A percentile compares a stretch with the other conserved stretches of the same genome.
Conservation (phyloP, 2,888 invertebrate genomes). For the Adelognathus sp. region DNA sequence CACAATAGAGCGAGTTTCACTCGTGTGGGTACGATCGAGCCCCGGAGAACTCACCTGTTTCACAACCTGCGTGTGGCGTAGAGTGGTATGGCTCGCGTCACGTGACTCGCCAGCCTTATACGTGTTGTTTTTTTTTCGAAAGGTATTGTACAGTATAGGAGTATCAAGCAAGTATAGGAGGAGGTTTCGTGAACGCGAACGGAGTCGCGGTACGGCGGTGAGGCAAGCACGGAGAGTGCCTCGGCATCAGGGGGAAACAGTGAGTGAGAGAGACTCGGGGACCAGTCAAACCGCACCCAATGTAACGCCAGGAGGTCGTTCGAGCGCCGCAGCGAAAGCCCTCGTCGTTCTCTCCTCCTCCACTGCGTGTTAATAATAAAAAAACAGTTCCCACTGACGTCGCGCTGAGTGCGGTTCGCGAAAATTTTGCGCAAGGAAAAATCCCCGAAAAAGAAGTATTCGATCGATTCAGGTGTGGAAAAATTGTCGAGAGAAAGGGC, state of each 20-base stretch:
- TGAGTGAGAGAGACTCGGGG: conserved; percentile 46
- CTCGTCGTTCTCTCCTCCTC: not conserved
- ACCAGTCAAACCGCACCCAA: conserved; percentile 78
- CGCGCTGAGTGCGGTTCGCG: not conserved
- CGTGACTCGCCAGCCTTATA: conserved; percentile 74
- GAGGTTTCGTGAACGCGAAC: too few species aligned
- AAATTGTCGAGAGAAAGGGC: not conserved
- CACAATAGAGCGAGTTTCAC: not conserved
- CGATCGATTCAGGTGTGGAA: not conserved
- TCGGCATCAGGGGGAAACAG: conserved; percentile 51
- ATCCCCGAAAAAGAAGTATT: not conserved
- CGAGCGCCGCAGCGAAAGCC: conserved; percentile 58
- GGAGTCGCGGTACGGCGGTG: not conserved
- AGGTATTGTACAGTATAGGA: conserved; percentile 55
- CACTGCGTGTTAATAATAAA: too few species aligned
- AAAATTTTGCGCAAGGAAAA: not conserved
- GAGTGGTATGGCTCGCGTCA: conserved; percentile 64
- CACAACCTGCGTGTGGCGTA: conserved; percentile 80
- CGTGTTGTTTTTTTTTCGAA: conserved; percentile 68
- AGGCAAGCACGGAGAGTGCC: conserved; percentile 28
- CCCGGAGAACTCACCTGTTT: conserved; percentile 75
- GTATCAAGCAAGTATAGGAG: too few species aligned
- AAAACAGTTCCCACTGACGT: conserved; percentile 11
- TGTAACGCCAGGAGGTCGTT: conserved; percentile 71
- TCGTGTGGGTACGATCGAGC: not conserved